These are phyloP conservation scores for Pseudochromis fuscus DNA, from an alignment of 2,797 vertebrate genomes.

Conservation along the genomic window DNA sequence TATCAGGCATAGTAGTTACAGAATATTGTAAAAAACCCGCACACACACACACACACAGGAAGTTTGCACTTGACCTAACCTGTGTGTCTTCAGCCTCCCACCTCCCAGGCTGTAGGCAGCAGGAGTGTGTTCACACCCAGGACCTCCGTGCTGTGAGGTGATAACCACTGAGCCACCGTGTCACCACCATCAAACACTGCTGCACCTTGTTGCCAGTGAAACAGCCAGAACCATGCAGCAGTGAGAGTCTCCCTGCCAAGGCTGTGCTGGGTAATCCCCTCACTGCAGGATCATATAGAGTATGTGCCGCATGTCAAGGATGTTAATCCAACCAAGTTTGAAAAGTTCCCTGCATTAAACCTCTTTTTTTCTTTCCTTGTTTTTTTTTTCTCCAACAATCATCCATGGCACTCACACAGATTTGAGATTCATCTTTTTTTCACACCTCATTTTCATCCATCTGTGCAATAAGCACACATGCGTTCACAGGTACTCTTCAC, in stretches of 20 bases:
- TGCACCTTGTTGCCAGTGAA: constrained; percentile 13
- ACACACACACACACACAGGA: too few relatives aligned
- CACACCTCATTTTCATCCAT: constrained; percentile 39
- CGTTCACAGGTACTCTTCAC: constrained; percentile 18
- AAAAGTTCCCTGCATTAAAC: constrained; percentile 24
- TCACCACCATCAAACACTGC: constrained; percentile 14
- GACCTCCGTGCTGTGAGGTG: background rate
- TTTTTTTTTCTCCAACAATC: constrained; percentile 5
- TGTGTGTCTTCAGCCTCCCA: constrained; percentile 1
- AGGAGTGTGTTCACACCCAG: background rate
- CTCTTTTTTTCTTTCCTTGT: background rate
- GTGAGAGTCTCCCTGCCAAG: constrained; percentile 12
- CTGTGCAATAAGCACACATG: constrained; percentile 21
- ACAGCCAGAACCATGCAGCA: constrained; percentile 26
- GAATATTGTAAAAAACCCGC: background rate
- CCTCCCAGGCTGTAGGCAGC: background rate
- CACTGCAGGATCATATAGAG: constrained; percentile 27
- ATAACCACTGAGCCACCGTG: background rate
- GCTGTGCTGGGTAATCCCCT: constrained; percentile 38
- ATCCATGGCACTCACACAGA: constrained; percentile 2
- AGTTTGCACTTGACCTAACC: background rate
- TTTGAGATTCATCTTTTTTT: constrained; percentile 23
- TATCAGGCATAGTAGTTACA: too few relatives aligned
- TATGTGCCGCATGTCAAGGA: constrained; percentile 37
- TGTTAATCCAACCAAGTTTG: constrained; percentile 50